Percentiles rank a stretch among this genome's conserved stretches.
Evolutionary conservation across 2,888 invertebrate species (phyloP).

Genomic region (Drosophila atripex): DNA sequence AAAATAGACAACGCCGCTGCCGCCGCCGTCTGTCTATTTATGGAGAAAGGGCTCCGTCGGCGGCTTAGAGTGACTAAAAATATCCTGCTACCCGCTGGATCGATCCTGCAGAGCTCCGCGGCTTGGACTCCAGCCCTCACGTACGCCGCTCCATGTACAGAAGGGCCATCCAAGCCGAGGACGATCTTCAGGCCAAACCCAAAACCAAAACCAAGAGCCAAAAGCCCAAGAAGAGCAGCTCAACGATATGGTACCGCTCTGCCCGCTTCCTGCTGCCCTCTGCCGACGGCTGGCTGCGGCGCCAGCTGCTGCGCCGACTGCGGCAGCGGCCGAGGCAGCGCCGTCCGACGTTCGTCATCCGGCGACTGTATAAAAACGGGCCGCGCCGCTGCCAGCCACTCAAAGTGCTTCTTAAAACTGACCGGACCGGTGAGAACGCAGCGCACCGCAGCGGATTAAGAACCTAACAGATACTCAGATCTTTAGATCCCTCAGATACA

Average conservation of each 20-base stretch:
- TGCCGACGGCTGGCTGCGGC: neutral
- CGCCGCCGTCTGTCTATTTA: slow-evolving; percentile 42
- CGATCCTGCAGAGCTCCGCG: slow-evolving; percentile 10
- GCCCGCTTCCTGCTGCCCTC: neutral
- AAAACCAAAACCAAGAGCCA: neutral
- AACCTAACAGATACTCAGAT: slow-evolving; percentile 4
- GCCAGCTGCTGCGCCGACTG: neutral
- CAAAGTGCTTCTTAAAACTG: slow-evolving; percentile 82
- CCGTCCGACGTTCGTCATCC: slow-evolving; percentile 20
- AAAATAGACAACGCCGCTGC: slow-evolving; percentile 42
- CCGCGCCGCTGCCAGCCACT: slow-evolving; percentile 69
- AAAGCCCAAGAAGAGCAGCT: neutral
- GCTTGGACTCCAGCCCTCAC: slow-evolving; percentile 7
- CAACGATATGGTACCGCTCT: neutral
- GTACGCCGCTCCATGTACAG: slow-evolving; percentile 6
- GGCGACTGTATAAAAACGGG: slow-evolving; percentile 46
- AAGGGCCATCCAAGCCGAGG: neutral
- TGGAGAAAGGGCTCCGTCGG: slow-evolving; percentile 42
- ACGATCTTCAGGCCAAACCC: neutral
- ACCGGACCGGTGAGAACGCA: slow-evolving; percentile 55
- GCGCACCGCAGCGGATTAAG: slow-evolving; percentile 41
- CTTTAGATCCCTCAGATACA: neutral
- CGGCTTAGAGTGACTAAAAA: slow-evolving; percentile 43
- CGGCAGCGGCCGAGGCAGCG: slow-evolving; percentile 9
- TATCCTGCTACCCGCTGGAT: slow-evolving; percentile 15